Evolutionary conservation across 2,797 vertebrate genomes (phyloP).

Genomic region (Cuniculus paca): DNA sequence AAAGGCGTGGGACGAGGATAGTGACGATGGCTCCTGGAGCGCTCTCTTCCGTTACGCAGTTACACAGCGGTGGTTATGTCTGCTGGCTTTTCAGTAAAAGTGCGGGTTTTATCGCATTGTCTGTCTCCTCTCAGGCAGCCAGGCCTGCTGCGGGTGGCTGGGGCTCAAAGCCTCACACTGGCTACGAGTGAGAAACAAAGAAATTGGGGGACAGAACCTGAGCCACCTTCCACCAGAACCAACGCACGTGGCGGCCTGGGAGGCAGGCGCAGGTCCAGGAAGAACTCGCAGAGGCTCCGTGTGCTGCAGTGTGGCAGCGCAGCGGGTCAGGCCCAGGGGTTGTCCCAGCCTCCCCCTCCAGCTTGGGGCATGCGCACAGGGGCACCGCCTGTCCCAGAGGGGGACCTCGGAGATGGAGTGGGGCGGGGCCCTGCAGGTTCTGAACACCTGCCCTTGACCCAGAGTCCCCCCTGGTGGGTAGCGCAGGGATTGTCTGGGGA

Average conservation of each 20-base stretch:
- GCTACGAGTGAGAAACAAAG: neutral
- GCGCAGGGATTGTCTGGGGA: neutral
- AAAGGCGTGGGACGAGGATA: neutral
- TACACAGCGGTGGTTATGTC: neutral
- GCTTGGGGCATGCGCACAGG: neutral
- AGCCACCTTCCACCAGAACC: neutral
- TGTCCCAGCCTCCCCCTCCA: neutral
- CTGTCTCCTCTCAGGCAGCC: neutral
- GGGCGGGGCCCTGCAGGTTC: neutral
- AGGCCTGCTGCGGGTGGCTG: neutral
- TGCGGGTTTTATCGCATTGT: neutral
- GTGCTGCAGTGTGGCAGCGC: neutral
- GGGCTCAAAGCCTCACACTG: neutral
- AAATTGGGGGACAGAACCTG: accelerated
- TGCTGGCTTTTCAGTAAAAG: neutral
- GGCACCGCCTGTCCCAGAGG: neutral
- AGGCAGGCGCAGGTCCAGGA: neutral
- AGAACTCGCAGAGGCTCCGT: neutral
- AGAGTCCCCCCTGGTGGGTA: neutral
- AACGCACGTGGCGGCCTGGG: accelerated
- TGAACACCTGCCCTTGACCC: neutral
- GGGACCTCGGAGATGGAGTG: neutral
- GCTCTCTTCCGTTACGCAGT: accelerated
- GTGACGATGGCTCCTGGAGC: accelerated
- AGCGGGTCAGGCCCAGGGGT: neutral